These are phyloP conservation scores for Mactromeris polynyma DNA, from an alignment of 2,888 invertebrate species.

Conservation along the genomic window DNA sequence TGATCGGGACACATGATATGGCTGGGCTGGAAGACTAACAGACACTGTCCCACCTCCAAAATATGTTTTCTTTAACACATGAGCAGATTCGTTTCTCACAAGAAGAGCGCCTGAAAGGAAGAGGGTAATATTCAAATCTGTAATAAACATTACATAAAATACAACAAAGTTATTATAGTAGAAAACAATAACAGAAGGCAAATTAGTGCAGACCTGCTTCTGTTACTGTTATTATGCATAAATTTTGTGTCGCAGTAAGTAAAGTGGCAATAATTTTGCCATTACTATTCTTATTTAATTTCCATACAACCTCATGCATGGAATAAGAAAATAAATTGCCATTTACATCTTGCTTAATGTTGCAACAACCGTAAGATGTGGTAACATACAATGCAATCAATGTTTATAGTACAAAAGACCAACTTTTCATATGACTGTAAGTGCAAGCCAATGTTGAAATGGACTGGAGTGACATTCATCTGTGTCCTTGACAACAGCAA, in stretches of 20 bases:
- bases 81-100: constrained; percentile 90
- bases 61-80: constrained; percentile 90
- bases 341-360: too few relatives aligned
- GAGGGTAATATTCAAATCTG: neutral
- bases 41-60: constrained; percentile 98
- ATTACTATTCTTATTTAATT: too few relatives aligned
- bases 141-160: neutral
- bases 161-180: neutral
- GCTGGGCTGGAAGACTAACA: constrained; percentile 92
- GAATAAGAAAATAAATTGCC: too few relatives aligned
- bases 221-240: neutral
- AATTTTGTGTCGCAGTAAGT: neutral
- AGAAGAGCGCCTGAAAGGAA: constrained; percentile 91
- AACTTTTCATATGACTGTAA: too few relatives aligned
- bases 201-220: neutral
- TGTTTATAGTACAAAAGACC: too few relatives aligned
- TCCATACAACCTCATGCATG: too few relatives aligned
- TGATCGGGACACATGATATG: constrained; percentile 91
- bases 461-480: too few relatives aligned
- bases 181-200: neutral
- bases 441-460: too few relatives aligned
- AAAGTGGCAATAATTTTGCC: neutral
- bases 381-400: too few relatives aligned
- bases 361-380: too few relatives aligned
- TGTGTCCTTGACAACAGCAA: too few relatives aligned